Evolutionary conservation across 2,113 vertebrate species (phyloP), one percentile per base, ranked within the genome.

Genomic region (Syrmaticus mikado): DNA sequence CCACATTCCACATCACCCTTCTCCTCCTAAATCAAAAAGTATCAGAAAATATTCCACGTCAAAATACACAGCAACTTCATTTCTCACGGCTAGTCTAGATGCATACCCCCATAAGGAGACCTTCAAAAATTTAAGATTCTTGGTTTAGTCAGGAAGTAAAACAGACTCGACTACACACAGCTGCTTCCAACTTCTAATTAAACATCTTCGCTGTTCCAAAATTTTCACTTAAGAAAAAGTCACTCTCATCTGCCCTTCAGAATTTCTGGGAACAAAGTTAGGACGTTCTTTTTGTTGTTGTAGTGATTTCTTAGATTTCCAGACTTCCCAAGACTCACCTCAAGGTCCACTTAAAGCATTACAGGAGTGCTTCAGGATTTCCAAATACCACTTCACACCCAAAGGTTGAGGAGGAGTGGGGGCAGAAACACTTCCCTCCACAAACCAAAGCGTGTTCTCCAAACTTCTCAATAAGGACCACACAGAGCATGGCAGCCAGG

Each of bases 401-500:
- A 57, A 41, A 19, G 3, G 8, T 15, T 1, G 16, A 84, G 3
- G 5, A 60, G 12, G 3, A 61, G 1, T 1, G 3, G 16, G 8
- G 10, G 13, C 52, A 81, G 13, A 64, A 81, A 53, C 25, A 2
- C 22, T 11, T 38, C 14, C 8, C 34, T 58, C 18, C 12, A 62
- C 58, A 58, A 76, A 52, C 32, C 34, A 52, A 34, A 8, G 3
- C 3, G 15, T 2, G 2, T 40, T 85, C 25, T 53, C 73, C 36
- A 28, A 76, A 76, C 9, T 17, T 79, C 13, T 11, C 58, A 58
- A 50, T 21, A 12, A 84, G 76, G 20, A 61, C 4, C 8, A 74
- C 0, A 3, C 28, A 60, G 34, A 36, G 12, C 12, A 15, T 0
- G 0, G 32, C 1, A 4, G 30, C 52, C n/a, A 85, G 11, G 28